phyloP scores from a whole-genome alignment of 1,140 invertebrate species.

The Theocolax elegans region DNA sequence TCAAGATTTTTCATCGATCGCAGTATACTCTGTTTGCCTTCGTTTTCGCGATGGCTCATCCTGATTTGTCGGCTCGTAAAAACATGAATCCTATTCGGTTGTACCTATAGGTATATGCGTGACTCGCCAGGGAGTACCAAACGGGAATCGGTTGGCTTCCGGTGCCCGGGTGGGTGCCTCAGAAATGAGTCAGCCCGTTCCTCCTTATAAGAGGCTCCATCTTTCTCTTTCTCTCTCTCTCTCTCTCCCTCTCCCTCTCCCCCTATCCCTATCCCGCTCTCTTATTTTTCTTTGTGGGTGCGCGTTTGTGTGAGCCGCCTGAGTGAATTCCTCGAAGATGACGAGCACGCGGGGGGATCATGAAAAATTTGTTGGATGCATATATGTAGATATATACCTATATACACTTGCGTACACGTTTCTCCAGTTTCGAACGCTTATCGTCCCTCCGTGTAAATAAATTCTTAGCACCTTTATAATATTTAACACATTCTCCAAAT shows the following conservation, averaged over 20 bases:
- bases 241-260: not conserved
- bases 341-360: constrained; percentile 14
- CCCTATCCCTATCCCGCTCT: not conserved
- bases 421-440: too few relatives aligned
- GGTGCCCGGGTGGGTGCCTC: constrained; percentile 32
- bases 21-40: too few relatives aligned
- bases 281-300: not conserved
- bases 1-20: too few relatives aligned
- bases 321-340: constrained; percentile 38
- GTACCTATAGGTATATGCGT: too few relatives aligned
- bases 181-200: constrained; percentile 38
- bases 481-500: too few relatives aligned
- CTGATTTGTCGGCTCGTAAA: constrained; percentile 37
- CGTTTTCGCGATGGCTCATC: not conserved
- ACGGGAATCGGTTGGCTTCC: constrained; percentile 39
- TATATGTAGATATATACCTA: too few relatives aligned
- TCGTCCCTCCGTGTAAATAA: too few relatives aligned
- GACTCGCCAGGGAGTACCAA: not conserved
- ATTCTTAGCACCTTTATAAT: too few relatives aligned
- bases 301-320: not conserved
- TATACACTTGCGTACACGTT: too few relatives aligned
- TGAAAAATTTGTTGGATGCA: constrained; percentile 29
- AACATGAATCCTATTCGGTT: not conserved
- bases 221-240: not conserved
- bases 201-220: not conserved